phyloP scores from a whole-genome alignment of 1,140 invertebrate species.

The Bombus cullumanus region DNA sequence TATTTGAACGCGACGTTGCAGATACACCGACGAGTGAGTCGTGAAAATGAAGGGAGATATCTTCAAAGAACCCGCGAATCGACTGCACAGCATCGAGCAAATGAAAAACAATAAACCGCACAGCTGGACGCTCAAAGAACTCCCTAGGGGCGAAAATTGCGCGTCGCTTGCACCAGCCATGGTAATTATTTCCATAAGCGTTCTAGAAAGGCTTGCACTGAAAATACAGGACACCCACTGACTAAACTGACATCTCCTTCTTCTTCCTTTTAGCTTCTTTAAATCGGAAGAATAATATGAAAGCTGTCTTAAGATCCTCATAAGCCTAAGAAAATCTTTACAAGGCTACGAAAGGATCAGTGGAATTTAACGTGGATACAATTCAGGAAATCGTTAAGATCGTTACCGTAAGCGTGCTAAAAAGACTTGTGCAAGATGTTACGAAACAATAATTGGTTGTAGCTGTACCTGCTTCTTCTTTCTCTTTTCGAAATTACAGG shows the following conservation, averaged over 20 bases:
- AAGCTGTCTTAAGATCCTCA: not conserved
- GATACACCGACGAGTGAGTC: not conserved
- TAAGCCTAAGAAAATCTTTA: too few relatives aligned
- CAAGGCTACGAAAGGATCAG: too few relatives aligned
- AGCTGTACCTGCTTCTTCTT: too few relatives aligned
- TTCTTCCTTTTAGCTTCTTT: not conserved
- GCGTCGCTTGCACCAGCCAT: not conserved
- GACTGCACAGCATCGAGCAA: conserved; percentile 35
- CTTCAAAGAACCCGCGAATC: conserved; percentile 47
- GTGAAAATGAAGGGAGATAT: conserved; percentile 8
- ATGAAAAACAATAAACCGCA: conserved; percentile 49
- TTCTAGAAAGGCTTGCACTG: not conserved
- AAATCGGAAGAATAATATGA: not conserved
- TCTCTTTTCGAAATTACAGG: too few relatives aligned
- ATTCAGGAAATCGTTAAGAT: too few relatives aligned
- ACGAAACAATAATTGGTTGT: too few relatives aligned
- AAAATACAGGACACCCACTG: not conserved
- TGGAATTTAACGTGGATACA: too few relatives aligned
- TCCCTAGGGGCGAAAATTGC: conserved; percentile 9
- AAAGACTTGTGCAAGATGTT: too few relatives aligned
- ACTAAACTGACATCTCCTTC: not conserved
- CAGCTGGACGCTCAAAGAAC: conserved; percentile 32
- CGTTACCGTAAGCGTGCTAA: too few relatives aligned
- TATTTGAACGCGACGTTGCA: conserved; percentile 9
- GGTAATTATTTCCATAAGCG: conserved; percentile 15